Evolutionary conservation across 2,888 invertebrate genomes (phyloP).

Genomic region (Ormyrus rosae): DNA sequence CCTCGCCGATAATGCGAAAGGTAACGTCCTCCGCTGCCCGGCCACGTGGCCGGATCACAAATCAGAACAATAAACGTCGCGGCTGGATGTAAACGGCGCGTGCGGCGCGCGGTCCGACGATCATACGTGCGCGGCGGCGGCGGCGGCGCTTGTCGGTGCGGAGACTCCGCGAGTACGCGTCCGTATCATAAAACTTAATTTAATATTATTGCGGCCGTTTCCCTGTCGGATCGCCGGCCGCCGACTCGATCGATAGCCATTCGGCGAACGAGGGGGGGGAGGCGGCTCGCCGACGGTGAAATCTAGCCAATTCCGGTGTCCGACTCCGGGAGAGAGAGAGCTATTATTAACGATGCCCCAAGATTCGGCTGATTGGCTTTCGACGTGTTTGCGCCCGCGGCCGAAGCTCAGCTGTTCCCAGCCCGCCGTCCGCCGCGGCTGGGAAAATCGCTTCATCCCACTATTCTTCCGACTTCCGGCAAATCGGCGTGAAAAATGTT

Average conservation of each 20-base stretch:
- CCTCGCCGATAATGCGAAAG: background rate
- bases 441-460: background rate
- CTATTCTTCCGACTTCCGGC: conserved; percentile 32
- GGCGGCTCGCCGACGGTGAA: conserved; percentile 22
- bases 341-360: conserved; percentile 67
- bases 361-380: conserved; percentile 66
- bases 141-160: background rate
- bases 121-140: background rate
- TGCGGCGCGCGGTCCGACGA: background rate
- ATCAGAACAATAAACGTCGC: conserved; percentile 54
- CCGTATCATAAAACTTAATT: conserved; percentile 63
- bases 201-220: conserved; percentile 53
- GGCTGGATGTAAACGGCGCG: conserved; percentile 12
- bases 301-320: conserved; percentile 58
- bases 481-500: conserved; percentile 67
- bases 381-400: conserved; percentile 57
- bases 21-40: background rate
- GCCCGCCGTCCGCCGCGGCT: conserved; percentile 1
- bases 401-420: background rate
- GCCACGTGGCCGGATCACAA: conserved; percentile 17
- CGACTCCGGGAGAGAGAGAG: conserved; percentile 1
- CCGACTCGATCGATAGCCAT: conserved; percentile 47
- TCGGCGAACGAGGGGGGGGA: background rate
- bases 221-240: conserved; percentile 23
- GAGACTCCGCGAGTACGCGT: background rate